Conservation (phyloP, 2,797 vertebrate genomes). For the Tragelaphus eurycerus region DNA sequence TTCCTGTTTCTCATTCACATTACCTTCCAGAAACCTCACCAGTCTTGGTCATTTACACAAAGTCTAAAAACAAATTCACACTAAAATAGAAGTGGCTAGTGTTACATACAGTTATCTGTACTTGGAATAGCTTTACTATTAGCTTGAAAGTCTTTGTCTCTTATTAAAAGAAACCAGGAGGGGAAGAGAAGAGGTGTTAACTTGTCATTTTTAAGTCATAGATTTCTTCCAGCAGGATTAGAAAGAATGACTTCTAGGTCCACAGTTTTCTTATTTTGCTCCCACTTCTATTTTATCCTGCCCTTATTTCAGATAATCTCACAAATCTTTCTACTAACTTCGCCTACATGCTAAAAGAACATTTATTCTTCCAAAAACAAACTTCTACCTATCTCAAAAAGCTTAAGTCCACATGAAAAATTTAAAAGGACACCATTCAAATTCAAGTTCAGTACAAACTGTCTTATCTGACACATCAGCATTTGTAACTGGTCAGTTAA, state of each 20-base stretch:
- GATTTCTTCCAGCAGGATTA: background rate
- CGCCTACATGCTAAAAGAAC: background rate
- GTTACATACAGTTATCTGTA: background rate
- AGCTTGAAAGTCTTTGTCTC: background rate
- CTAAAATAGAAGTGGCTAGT: background rate
- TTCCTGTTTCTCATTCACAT: background rate
- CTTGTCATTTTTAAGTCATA: background rate
- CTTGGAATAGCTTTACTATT: background rate
- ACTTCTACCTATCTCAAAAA: background rate
- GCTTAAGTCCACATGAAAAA: background rate
- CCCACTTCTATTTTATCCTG: background rate
- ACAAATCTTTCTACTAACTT: background rate
- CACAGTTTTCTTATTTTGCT: background rate
- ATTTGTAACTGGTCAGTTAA: background rate
- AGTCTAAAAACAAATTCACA: background rate
- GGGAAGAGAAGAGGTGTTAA: background rate
- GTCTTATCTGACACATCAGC: background rate
- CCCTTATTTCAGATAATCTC: background rate
- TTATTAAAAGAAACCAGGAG: background rate
- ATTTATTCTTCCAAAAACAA: background rate
- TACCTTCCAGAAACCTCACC: background rate
- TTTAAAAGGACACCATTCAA: background rate
- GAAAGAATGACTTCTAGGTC: background rate
- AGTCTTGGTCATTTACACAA: background rate
- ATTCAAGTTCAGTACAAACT: background rate